These are phyloP conservation scores for Lochmaea capreae DNA, from an alignment of 2,888 invertebrate genomes.

Conservation along the genomic window DNA sequence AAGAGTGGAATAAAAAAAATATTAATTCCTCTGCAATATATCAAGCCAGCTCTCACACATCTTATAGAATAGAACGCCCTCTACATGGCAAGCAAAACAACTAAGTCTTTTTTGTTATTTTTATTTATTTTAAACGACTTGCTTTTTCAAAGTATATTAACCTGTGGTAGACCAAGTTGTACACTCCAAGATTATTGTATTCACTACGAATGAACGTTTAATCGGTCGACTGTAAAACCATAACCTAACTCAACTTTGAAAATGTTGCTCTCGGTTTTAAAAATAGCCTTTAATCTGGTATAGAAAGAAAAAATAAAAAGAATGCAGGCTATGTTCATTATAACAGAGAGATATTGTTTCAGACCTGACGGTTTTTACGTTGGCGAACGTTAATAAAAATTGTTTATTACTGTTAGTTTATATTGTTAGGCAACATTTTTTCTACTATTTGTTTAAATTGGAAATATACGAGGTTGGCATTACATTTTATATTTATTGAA, in stretches of 20 bases:
- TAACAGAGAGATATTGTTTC: conserved; percentile 47
- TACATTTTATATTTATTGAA: not conserved
- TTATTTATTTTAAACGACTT: conserved; percentile 63
- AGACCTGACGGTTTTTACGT: conserved; percentile 39
- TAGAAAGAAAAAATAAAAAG: conserved; percentile 49
- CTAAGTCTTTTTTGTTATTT: conserved; percentile 56
- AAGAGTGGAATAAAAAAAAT: conserved; percentile 37
- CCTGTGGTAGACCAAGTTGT: conserved; percentile 57
- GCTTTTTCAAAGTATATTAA: conserved; percentile 67
- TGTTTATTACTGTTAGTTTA: conserved; percentile 36
- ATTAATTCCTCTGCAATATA: conserved; percentile 47
- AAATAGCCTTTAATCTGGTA: conserved; percentile 63
- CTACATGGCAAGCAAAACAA: conserved; percentile 57
- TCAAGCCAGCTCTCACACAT: conserved; percentile 52
- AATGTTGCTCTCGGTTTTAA: conserved; percentile 65
- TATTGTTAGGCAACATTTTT: conserved; percentile 35
- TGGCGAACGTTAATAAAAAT: conserved; percentile 43
- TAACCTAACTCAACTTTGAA: conserved; percentile 66
- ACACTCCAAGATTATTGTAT: conserved; percentile 45
- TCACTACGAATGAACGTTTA: conserved; percentile 38
- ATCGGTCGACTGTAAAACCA: conserved; percentile 60
- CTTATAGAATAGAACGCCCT: conserved; percentile 54
- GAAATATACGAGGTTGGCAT: not conserved
- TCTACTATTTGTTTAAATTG: conserved; percentile 18
- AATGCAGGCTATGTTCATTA: conserved; percentile 44